phyloP scores from a whole-genome alignment of 2,113 vertebrate species.

The Lathamus discolor region DNA sequence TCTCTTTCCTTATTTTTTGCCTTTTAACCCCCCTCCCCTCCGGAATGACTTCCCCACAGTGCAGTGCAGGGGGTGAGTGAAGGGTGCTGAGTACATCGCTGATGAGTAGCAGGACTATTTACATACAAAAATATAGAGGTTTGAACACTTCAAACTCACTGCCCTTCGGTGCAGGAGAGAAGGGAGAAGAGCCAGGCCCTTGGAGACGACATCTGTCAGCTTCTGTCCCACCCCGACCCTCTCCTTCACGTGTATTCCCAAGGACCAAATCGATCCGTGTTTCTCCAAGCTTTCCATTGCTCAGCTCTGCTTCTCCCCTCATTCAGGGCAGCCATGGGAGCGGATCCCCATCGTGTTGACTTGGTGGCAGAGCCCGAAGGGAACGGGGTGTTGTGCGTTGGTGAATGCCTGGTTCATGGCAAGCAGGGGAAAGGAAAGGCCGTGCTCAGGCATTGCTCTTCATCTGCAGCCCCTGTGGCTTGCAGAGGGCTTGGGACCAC shows the following conservation, averaged over 20 bases:
- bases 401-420: neutral
- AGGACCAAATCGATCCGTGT: neutral
- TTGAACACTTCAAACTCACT: slow-evolving; percentile 34
- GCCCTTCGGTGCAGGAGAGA: neutral
- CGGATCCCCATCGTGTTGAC: accelerated
- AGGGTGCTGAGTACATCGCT: slow-evolving; percentile 9
- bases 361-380: neutral
- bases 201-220: neutral
- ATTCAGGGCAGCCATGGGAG: neutral
- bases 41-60: neutral
- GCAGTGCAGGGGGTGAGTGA: slow-evolving; percentile 38
- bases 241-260: neutral
- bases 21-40: neutral
- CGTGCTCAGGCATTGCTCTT: accelerated
- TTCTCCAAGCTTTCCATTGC: neutral
- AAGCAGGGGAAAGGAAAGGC: neutral
- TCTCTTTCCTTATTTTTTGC: accelerated
- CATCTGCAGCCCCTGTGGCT: neutral
- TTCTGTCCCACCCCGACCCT: neutral
- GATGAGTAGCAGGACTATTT: slow-evolving; percentile 49
- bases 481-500: neutral
- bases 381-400: accelerated
- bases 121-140: slow-evolving; percentile 51
- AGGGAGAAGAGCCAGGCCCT: neutral
- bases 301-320: neutral